Evolutionary conservation across 2,888 invertebrate species (phyloP).

Genomic region (Eupithecia centaureata): DNA sequence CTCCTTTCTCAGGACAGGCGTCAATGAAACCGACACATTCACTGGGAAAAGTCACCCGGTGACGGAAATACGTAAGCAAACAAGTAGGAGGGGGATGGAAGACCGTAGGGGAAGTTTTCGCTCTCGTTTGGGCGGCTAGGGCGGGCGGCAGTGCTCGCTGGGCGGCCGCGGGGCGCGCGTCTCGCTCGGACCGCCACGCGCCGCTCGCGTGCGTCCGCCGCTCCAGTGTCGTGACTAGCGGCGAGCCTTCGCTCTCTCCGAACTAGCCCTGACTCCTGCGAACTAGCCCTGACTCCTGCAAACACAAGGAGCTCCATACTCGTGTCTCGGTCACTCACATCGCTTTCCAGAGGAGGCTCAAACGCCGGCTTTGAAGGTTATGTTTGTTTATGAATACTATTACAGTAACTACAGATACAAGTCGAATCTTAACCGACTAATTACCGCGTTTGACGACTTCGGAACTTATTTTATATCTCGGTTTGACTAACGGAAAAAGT

Average conservation of each 20-base stretch:
- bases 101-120: constrained; percentile 68
- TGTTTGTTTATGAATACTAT: constrained; percentile 33
- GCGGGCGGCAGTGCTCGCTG: constrained; percentile 30
- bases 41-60: constrained; percentile 61
- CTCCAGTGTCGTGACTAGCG: constrained; percentile 9
- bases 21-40: constrained; percentile 77
- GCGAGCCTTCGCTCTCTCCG: constrained; percentile 10
- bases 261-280: not conserved
- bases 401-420: constrained; percentile 17
- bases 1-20: constrained; percentile 56
- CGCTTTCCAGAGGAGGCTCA: not conserved
- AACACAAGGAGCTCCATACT: not conserved
- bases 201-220: not conserved
- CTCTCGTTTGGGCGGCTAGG: constrained; percentile 71
- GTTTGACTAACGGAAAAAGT: not conserved
- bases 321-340: not conserved
- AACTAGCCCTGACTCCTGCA: not conserved
- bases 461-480: not conserved
- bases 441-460: not conserved
- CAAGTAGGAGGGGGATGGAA: constrained; percentile 49
- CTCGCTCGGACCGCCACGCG: constrained; percentile 29
- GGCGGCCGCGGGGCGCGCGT: not conserved
- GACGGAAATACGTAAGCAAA: constrained; percentile 46
- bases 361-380: constrained; percentile 23
- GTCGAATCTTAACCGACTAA: not conserved